phyloP scores from a whole-genome alignment of 2,797 vertebrate species.

The Dipus sagitta region DNA sequence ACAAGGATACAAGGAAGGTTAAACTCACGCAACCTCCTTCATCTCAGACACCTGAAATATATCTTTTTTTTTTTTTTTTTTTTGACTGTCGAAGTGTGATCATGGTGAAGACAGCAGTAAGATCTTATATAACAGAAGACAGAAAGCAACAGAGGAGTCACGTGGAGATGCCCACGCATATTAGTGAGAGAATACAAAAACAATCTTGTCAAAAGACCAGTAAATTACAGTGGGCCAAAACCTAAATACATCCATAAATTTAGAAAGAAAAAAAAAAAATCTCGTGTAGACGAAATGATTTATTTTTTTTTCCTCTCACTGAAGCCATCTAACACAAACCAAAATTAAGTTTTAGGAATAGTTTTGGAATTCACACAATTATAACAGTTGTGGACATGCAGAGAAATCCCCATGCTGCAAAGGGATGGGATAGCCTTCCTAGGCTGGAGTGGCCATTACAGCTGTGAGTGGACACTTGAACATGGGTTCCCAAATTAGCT shows the following conservation, averaged over 20 bases:
- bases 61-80: conserved; percentile 79
- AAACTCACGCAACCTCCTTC: conserved; percentile 91
- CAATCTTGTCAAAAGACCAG: conserved; percentile 81
- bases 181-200: conserved; percentile 71
- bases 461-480: background rate
- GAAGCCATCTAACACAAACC: conserved; percentile 6
- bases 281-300: conserved; percentile 56
- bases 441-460: background rate
- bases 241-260: conserved; percentile 78
- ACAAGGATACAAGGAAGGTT: conserved; percentile 91
- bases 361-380: conserved; percentile 46
- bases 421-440: background rate
- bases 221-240: conserved; percentile 78
- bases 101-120: conserved; percentile 86
- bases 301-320: conserved; percentile 7
- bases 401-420: conserved; percentile 22
- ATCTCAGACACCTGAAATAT: conserved; percentile 91
- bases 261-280: conserved; percentile 11
- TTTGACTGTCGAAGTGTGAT: conserved; percentile 87
- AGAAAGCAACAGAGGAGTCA: conserved; percentile 82
- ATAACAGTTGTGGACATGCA: background rate
- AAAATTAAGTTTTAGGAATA: conserved; percentile 36
- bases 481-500: background rate
- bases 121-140: conserved; percentile 89
- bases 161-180: conserved; percentile 70